Conservation (phyloP, 1,140 invertebrate genomes). For the Euwallacea similis region DNA sequence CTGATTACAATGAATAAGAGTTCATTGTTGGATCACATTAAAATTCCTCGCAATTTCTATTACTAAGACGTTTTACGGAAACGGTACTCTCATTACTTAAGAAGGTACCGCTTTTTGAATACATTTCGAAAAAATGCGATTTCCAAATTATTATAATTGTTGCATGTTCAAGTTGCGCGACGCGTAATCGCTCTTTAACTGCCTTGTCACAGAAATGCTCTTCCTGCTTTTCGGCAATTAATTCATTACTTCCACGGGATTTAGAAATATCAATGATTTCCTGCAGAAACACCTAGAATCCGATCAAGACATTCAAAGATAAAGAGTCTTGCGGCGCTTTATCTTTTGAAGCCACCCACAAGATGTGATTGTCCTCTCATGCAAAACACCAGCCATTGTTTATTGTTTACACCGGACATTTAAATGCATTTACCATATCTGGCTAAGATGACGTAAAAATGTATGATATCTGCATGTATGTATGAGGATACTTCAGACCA, state of each 20-base stretch:
- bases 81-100: not conserved
- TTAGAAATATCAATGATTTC: too few species aligned
- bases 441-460: not conserved
- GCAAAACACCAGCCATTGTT: not conserved
- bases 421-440: not conserved
- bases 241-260: too few species aligned
- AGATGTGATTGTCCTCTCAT: not conserved
- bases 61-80: not conserved
- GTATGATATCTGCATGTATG: not conserved
- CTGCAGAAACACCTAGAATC: too few species aligned
- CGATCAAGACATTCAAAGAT: too few species aligned
- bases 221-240: too few species aligned
- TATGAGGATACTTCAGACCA: not conserved
- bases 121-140: slow-evolving; percentile 1
- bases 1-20: slow-evolving; percentile 10
- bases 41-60: slow-evolving; percentile 3
- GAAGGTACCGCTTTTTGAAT: not conserved
- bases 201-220: too few species aligned
- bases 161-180: too few species aligned
- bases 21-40: slow-evolving; percentile 1
- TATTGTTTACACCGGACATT: slow-evolving; percentile 4
- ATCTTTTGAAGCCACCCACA: not conserved
- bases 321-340: not conserved
- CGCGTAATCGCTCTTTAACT: too few species aligned
- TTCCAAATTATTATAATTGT: slow-evolving; percentile 4